These are phyloP conservation scores for Simalia tracyae DNA, from an alignment of 2,797 vertebrate genomes.

Conservation along the genomic window DNA sequence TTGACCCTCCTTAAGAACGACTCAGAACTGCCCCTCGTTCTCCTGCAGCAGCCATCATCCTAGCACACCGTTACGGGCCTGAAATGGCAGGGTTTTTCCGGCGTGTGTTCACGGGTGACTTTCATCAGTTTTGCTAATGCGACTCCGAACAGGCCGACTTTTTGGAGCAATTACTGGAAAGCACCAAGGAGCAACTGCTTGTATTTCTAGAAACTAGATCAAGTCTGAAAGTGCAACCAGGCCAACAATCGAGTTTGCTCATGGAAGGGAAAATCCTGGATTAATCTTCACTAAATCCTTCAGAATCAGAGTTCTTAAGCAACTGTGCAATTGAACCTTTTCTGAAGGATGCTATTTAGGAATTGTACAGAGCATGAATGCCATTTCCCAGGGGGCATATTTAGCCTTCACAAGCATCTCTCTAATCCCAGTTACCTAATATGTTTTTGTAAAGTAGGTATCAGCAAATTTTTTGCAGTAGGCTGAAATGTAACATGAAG, in stretches of 20 bases:
- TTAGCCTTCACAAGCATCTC: not conserved
- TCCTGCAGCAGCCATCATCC: not conserved
- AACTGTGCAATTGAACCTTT: not conserved
- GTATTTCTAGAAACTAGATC: not conserved
- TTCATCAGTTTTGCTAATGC: not conserved
- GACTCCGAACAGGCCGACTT: not conserved
- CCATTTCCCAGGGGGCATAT: not conserved
- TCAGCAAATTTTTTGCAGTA: not conserved
- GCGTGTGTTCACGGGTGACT: not conserved
- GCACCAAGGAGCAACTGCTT: not conserved
- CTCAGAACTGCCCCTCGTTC: not conserved
- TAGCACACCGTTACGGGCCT: not conserved
- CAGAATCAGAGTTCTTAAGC: not conserved
- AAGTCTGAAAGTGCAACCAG: not conserved
- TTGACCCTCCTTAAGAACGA: fast-evolving
- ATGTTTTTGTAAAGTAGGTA: not conserved
- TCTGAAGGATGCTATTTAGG: not conserved
- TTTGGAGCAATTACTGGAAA: not conserved
- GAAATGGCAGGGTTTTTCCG: fast-evolving
- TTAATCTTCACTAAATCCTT: not conserved
- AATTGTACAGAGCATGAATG: not conserved
- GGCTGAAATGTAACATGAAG: not conserved
- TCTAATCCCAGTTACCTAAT: not conserved
- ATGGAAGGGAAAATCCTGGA: not conserved
- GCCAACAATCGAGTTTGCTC: not conserved